A percentile compares a stretch with the other conserved stretches of the same genome.
phyloP scores from a whole-genome alignment of 2,113 vertebrate species.

The Montifringilla adamsi region DNA sequence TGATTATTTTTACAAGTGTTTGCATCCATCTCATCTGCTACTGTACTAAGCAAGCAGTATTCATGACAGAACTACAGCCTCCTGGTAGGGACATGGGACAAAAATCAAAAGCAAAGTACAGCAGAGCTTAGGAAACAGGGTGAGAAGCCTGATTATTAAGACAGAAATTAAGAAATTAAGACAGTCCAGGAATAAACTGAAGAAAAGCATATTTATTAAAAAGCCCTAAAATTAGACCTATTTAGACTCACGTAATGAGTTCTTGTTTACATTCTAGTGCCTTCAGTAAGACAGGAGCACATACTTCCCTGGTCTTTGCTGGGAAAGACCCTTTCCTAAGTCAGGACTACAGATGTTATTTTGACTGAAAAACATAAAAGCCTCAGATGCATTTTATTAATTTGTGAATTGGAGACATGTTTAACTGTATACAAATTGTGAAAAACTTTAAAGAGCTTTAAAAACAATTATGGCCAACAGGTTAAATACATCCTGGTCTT shows the following conservation, averaged over 20 bases:
- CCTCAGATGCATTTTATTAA: not conserved
- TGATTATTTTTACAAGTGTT: not conserved
- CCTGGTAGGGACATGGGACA: rapidly evolving
- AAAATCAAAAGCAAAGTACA: not conserved
- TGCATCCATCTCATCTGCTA: not conserved
- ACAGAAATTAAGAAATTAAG: not conserved
- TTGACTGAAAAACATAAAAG: not conserved
- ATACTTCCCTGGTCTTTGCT: not conserved
- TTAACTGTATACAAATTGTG: not conserved
- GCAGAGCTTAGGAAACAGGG: not conserved
- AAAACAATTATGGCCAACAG: not conserved
- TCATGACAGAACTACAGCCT: not conserved
- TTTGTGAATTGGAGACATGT: not conserved
- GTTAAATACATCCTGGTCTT: not conserved
- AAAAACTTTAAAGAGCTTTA: not conserved
- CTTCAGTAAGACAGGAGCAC: not conserved
- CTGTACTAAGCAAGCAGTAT: not conserved
- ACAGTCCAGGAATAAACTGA: not conserved
- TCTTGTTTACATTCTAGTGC: not conserved
- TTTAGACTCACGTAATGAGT: not conserved
- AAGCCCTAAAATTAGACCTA: not conserved
- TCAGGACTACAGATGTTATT: not conserved
- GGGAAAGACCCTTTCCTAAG: not conserved
- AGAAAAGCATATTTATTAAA: not conserved
- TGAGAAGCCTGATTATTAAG: not conserved